Conservation (phyloP, 2,113 vertebrate species). For the Laticauda colubrina region DNA sequence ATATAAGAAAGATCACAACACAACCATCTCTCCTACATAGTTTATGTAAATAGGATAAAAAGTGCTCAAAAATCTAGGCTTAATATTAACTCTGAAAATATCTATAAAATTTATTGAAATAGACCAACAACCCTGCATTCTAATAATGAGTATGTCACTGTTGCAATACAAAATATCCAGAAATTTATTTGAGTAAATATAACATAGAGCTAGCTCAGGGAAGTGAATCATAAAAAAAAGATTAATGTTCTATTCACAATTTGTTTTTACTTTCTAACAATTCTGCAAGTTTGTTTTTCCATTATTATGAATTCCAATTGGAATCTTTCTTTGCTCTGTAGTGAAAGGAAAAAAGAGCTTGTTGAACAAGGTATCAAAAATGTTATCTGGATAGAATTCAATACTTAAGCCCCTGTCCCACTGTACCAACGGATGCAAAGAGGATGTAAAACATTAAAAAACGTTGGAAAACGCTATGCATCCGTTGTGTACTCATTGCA, state of each 20-base stretch:
- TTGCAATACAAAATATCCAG: constrained; percentile 1
- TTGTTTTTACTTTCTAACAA: neutral
- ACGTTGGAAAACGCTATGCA: no score
- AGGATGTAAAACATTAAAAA: no score
- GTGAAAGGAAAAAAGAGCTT: neutral
- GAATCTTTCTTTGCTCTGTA: neutral
- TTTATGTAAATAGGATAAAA: constrained; percentile 24
- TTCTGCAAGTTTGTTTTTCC: neutral
- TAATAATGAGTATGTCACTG: neutral
- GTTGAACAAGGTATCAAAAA: neutral
- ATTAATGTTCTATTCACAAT: neutral
- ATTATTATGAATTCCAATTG: neutral
- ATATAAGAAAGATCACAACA: constrained; percentile 1
- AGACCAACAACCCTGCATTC: neutral
- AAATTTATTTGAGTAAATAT: constrained; percentile 17
- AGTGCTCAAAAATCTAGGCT: neutral
- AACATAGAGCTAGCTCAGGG: neutral
- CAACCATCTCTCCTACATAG: neutral
- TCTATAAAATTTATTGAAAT: constrained; percentile 1
- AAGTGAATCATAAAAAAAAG: neutral
- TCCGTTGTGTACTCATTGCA: no score
- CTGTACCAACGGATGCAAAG: no score
- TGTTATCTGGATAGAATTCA: neutral
- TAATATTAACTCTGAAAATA: constrained; percentile 16
- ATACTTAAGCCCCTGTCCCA: no score